These are phyloP conservation scores for Zosterops hypoxanthus DNA, from an alignment of 2,113 vertebrate species.

Conservation along the genomic window DNA sequence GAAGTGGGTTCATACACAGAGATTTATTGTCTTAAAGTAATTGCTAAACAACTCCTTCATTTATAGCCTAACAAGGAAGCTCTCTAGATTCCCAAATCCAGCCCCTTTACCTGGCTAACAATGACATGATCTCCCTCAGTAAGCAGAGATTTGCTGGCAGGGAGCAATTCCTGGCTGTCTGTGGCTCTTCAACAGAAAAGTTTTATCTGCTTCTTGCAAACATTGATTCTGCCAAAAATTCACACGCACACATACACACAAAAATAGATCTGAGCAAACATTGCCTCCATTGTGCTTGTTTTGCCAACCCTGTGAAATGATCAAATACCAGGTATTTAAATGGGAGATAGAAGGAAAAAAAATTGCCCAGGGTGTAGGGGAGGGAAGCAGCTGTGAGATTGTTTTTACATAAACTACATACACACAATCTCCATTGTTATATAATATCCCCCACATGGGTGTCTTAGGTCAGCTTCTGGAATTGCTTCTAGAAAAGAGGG, in stretches of 20 bases:
- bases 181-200: conserved; percentile 66
- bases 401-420: conserved; percentile 46
- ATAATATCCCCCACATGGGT: not conserved
- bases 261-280: conserved; percentile 72
- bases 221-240: conserved; percentile 73
- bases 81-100: conserved; percentile 33
- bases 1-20: conserved; percentile 49
- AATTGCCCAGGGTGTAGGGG: conserved; percentile 1
- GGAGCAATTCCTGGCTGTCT: conserved; percentile 64
- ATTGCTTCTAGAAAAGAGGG: not conserved
- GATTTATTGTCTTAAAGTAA: conserved; percentile 66
- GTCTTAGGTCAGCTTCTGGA: conserved; percentile 8
- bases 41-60: conserved; percentile 68
- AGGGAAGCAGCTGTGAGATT: conserved; percentile 51
- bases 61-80: conserved; percentile 63
- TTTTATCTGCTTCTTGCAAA: conserved; percentile 80
- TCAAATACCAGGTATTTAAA: conserved; percentile 66
- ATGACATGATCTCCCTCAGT: conserved; percentile 63
- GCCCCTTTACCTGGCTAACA: conserved; percentile 72
- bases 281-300: conserved; percentile 70
- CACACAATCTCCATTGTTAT: conserved; percentile 36
- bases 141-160: conserved; percentile 76
- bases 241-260: conserved; percentile 12
- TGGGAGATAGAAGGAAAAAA: conserved; percentile 9
- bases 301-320: conserved; percentile 69